phyloP scores from a whole-genome alignment of 2,797 vertebrate species.

The Chelon auratus region DNA sequence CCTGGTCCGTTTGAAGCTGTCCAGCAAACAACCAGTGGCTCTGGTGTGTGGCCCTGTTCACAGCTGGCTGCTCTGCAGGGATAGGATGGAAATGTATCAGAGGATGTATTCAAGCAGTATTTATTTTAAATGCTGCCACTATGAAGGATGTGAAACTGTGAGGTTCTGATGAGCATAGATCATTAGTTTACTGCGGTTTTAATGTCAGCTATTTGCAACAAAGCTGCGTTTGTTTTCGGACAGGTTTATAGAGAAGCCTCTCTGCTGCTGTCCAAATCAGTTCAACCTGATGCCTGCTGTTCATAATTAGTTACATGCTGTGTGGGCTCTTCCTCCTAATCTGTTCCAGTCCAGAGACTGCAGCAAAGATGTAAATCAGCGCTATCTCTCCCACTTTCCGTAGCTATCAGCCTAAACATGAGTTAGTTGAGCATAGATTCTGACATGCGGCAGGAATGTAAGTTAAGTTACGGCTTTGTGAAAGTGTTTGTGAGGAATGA shows the following conservation, averaged over 20 bases:
- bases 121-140: neutral
- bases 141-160: neutral
- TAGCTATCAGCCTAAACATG: neutral
- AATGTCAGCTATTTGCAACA: neutral
- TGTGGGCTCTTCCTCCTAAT: constrained; percentile 1
- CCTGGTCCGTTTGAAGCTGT: constrained; percentile 18
- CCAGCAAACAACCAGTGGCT: constrained; percentile 1
- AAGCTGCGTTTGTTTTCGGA: neutral
- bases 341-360: neutral
- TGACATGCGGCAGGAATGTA: constrained; percentile 1
- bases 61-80: constrained; percentile 3
- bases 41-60: neutral
- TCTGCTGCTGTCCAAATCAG: neutral
- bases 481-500: constrained; percentile 28
- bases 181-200: neutral
- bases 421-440: constrained; percentile 12
- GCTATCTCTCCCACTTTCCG: neutral
- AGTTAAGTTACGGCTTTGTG: constrained; percentile 6
- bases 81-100: neutral
- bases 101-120: neutral
- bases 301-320: constrained; percentile 13
- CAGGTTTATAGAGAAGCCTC: neutral
- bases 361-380: neutral
- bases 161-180: neutral
- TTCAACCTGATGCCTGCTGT: constrained; percentile 6